Conservation (phyloP, 2,113 vertebrate genomes). For the Bubo scandiacus region DNA sequence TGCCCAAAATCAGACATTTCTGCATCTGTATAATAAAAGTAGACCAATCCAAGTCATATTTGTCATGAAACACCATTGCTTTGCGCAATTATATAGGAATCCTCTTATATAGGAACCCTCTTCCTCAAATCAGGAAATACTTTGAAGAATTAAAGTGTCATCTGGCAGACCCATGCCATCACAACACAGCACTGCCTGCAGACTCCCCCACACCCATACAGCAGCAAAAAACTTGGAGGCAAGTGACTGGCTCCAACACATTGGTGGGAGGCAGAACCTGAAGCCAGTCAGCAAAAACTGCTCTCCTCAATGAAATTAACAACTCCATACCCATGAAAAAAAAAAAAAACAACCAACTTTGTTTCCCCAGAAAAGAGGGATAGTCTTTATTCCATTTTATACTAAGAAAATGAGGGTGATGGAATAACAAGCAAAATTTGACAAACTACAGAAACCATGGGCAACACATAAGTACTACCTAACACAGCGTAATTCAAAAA, state of each 20-base stretch:
- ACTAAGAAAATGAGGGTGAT: background rate
- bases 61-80: background rate
- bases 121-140: background rate
- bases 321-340: background rate
- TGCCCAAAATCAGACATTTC: background rate
- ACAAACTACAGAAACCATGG: background rate
- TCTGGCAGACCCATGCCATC: background rate
- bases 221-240: background rate
- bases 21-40: background rate
- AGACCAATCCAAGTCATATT: background rate
- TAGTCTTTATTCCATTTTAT: background rate
- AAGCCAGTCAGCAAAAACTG: background rate
- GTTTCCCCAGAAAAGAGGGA: background rate
- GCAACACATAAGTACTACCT: background rate
- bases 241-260: background rate
- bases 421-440: background rate
- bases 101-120: background rate
- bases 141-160: background rate
- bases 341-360: background rate
- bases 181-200: background rate
- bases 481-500: background rate
- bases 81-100: background rate
- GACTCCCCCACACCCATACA: accelerated
- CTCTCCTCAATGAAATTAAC: background rate
- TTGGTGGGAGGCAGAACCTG: background rate